Percentiles rank a stretch among this genome's conserved stretches.
Conservation (phyloP, 1,140 invertebrate species). For the Drosophila ficusphila region DNA sequence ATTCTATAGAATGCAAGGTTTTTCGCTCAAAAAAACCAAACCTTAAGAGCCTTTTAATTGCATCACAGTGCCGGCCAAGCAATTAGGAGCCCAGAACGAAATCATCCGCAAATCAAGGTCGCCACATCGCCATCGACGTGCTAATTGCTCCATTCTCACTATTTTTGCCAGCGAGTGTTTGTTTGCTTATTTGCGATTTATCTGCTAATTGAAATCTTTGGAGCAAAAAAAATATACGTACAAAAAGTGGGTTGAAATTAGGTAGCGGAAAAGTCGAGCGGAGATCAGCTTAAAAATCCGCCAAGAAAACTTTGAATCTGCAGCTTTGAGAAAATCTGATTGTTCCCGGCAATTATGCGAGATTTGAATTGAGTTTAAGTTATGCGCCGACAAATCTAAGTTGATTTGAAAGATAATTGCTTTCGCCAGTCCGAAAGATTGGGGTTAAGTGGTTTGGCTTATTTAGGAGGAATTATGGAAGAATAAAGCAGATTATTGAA, state of each 20-base stretch:
- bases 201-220: constrained; percentile 51
- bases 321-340: constrained; percentile 1
- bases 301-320: not conserved
- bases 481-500: no score
- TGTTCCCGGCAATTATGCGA: constrained; percentile 23
- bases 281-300: not conserved
- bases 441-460: constrained; percentile 17
- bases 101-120: constrained; percentile 22
- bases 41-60: not conserved
- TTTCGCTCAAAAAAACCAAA: no score
- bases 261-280: not conserved
- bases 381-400: constrained; percentile 7
- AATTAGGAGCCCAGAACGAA: constrained; percentile 23
- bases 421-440: constrained; percentile 7
- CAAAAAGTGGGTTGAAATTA: constrained; percentile 8
- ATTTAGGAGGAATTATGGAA: not conserved
- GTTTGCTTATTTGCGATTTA: constrained; percentile 22
- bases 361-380: constrained; percentile 23
- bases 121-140: not conserved
- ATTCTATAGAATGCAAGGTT: not conserved
- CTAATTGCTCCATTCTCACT: constrained; percentile 18
- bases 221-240: not conserved
- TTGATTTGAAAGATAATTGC: constrained; percentile 9
- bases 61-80: constrained; percentile 26
- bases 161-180: constrained; percentile 4